A percentile compares a stretch with the other conserved stretches of the same genome.
Evolutionary conservation across 2,113 vertebrate species (phyloP).

Genomic region (Cryptotis parvus): DNA sequence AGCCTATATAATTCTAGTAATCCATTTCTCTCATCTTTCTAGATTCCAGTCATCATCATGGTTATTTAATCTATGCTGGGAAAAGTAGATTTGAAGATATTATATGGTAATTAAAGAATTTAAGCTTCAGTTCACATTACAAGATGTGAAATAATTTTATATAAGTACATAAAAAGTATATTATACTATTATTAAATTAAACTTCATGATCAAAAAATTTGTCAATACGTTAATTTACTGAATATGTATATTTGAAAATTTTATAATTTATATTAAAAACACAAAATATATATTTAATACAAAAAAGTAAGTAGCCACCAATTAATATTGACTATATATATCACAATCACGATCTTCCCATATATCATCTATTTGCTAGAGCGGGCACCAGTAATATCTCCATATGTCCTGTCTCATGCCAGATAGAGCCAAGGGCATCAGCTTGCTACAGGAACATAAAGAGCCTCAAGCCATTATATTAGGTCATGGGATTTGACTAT

Average conservation of each 20-base stretch:
- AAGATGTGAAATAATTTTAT: neutral
- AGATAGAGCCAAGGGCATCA: no score
- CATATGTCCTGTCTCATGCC: no score
- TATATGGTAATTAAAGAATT: neutral
- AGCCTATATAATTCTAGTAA: neutral
- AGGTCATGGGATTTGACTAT: no score
- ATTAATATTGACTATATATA: no score
- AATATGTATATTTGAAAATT: neutral
- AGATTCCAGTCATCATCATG: neutral
- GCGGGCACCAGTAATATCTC: no score
- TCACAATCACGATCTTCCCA: no score
- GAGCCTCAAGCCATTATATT: no score
- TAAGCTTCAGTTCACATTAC: neutral
- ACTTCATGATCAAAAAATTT: no score
- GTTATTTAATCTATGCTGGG: neutral
- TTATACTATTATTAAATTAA: neutral
- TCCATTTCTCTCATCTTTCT: neutral
- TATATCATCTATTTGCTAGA: no score
- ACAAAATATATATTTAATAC: neutral
- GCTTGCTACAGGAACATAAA: no score
- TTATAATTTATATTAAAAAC: neutral
- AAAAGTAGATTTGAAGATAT: neutral
- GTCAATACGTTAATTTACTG: no score
- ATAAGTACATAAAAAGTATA: no score
- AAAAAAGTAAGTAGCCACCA: neutral